Evolutionary conservation across 2,797 vertebrate species (phyloP).

Genomic region (Cyprinodon diabolis): DNA sequence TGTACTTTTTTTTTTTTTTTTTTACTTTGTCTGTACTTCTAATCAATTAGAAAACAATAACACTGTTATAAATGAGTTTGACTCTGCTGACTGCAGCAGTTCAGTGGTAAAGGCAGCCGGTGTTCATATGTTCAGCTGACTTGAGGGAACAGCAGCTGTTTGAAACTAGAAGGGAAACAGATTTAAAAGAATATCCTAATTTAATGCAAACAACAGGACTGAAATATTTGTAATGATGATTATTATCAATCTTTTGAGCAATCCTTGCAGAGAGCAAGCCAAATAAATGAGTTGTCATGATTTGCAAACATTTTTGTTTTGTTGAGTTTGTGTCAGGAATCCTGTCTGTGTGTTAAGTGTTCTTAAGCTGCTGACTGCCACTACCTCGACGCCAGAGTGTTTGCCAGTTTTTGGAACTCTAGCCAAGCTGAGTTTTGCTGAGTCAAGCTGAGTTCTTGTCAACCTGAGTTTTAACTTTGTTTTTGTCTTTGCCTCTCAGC

Average conservation of each 20-base stretch:
- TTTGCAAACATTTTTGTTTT: too few relatives aligned
- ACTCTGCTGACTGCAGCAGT: not conserved
- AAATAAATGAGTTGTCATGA: not conserved
- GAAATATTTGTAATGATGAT: not conserved
- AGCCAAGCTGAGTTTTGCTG: too few relatives aligned
- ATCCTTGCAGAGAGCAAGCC: not conserved
- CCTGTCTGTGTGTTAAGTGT: too few relatives aligned
- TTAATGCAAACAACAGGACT: not conserved
- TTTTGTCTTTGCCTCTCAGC: too few relatives aligned
- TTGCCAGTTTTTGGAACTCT: too few relatives aligned
- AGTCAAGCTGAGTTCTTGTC: too few relatives aligned
- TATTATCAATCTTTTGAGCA: not conserved
- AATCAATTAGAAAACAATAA: not conserved
- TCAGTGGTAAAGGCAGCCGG: not conserved
- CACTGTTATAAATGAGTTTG: not conserved
- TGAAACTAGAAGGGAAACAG: not conserved
- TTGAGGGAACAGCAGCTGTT: not conserved
- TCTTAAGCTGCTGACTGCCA: too few relatives aligned
- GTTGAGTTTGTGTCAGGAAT: too few relatives aligned
- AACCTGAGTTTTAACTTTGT: too few relatives aligned
- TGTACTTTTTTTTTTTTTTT: too few relatives aligned
- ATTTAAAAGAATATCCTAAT: not conserved
- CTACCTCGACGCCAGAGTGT: too few relatives aligned
- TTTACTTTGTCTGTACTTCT: not conserved
- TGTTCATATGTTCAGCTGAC: not conserved